These are phyloP conservation scores for Xiphophorus birchmanni DNA, from an alignment of 2,797 vertebrate species.

Conservation along the genomic window DNA sequence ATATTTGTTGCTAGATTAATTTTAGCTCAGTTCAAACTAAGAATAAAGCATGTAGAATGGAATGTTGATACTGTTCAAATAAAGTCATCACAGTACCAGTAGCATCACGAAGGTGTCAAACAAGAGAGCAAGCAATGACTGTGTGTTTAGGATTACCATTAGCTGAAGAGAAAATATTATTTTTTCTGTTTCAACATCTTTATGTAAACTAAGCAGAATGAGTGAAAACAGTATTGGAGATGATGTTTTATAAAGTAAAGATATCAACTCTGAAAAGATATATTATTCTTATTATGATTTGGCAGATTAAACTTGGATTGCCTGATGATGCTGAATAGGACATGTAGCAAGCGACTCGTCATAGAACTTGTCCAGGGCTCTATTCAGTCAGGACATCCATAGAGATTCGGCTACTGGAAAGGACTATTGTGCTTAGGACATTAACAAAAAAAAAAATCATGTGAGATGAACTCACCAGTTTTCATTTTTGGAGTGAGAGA, in stretches of 20 bases:
- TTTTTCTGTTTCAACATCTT: not conserved
- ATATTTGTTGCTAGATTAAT: not conserved
- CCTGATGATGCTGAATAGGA: not conserved
- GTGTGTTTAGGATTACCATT: not conserved
- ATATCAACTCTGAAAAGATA: not conserved
- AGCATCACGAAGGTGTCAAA: not conserved
- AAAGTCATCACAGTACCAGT: not conserved
- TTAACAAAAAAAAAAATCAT: not conserved
- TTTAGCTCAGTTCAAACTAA: not conserved
- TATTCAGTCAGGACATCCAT: not conserved
- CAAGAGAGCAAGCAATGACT: not conserved
- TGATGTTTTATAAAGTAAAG: not conserved
- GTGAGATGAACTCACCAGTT: no score
- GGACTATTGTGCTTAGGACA: not conserved
- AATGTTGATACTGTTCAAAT: not conserved
- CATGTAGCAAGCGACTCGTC: no score
- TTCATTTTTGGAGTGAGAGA: not conserved
- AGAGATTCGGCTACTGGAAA: not conserved
- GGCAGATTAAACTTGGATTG: not conserved
- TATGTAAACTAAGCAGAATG: not conserved
- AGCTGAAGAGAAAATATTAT: not conserved
- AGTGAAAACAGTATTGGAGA: not conserved
- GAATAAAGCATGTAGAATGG: not conserved
- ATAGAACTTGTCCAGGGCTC: not conserved
- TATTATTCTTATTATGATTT: no score